A percentile compares a stretch with the other conserved stretches of the same genome.
Evolutionary conservation across 2,113 vertebrate species (phyloP).

Genomic region (Cyprinodon brontotheroides): DNA sequence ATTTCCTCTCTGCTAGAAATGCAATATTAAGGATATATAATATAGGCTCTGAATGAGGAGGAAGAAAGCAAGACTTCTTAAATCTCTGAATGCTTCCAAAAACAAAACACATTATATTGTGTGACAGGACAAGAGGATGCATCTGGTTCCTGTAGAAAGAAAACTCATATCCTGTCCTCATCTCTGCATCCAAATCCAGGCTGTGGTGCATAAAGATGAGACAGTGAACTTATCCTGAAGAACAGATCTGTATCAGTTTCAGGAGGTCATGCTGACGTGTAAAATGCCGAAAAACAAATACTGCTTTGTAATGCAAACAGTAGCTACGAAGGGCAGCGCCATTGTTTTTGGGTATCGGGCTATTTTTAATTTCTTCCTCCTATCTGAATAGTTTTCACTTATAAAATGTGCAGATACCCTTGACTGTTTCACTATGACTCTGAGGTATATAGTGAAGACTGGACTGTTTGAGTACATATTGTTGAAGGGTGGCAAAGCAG

Average conservation of each 20-base stretch:
- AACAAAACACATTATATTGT: not conserved
- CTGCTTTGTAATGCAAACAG: not conserved
- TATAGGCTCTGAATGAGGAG: no score
- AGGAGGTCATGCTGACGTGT: not conserved
- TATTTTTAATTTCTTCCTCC: not conserved
- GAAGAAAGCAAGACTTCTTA: no score
- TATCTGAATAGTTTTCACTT: not conserved
- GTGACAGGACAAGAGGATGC: constrained; percentile 35
- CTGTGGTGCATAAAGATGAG: not conserved
- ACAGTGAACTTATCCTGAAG: not conserved
- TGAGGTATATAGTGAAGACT: no score
- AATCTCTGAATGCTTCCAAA: not conserved
- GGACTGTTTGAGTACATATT: no score
- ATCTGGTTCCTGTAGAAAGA: constrained; percentile 52
- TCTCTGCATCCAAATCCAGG: not conserved
- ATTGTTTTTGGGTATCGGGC: no score
- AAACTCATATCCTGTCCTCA: constrained; percentile 48
- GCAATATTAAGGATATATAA: no score
- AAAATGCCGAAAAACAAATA: not conserved
- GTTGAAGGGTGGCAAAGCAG: no score
- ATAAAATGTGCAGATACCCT: not conserved
- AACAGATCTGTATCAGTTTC: not conserved
- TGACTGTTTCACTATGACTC: no score
- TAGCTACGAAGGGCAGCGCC: not conserved
- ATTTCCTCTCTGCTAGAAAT: no score